phyloP scores from a whole-genome alignment of 2,113 vertebrate species.

The Misgurnus anguillicaudatus region DNA sequence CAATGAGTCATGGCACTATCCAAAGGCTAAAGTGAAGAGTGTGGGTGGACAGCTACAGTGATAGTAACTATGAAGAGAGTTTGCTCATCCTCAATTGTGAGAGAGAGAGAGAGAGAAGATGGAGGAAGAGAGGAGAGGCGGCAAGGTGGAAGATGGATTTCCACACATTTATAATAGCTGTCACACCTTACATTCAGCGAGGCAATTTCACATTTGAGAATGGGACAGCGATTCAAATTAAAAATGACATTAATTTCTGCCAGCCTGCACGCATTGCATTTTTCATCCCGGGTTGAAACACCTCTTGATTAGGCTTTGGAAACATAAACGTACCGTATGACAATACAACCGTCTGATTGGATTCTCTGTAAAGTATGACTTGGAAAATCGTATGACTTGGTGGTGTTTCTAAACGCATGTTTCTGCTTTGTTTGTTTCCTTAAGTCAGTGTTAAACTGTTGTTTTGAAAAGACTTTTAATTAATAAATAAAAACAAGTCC shows the following conservation, averaged over 20 bases:
- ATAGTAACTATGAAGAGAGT: slow-evolving; percentile 56
- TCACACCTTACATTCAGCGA: slow-evolving; percentile 64
- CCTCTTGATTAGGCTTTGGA: slow-evolving; percentile 47
- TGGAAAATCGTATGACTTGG: neutral
- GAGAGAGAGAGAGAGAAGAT: slow-evolving; percentile 11
- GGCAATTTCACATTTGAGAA: slow-evolving; percentile 66
- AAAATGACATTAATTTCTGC: slow-evolving; percentile 69
- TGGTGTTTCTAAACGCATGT: neutral
- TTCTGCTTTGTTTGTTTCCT: neutral
- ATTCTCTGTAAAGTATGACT: slow-evolving; percentile 39
- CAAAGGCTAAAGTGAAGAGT: slow-evolving; percentile 43
- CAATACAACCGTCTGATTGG: slow-evolving; percentile 47
- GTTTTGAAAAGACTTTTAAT: neutral
- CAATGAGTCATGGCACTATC: slow-evolving; percentile 59
- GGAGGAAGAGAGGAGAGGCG: slow-evolving; percentile 31
- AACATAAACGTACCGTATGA: slow-evolving; percentile 43
- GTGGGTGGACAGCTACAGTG: slow-evolving; percentile 55
- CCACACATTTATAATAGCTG: slow-evolving; percentile 68
- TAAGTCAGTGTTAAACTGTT: neutral
- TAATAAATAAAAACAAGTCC: slow-evolving; percentile 1
- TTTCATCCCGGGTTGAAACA: slow-evolving; percentile 56
- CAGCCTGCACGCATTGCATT: slow-evolving; percentile 59
- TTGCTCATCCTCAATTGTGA: slow-evolving; percentile 35
- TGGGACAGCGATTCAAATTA: slow-evolving; percentile 64
- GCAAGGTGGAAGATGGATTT: slow-evolving; percentile 64